These are phyloP conservation scores for Lagopus muta DNA, from an alignment of 2,113 vertebrate genomes.

Conservation along the genomic window DNA sequence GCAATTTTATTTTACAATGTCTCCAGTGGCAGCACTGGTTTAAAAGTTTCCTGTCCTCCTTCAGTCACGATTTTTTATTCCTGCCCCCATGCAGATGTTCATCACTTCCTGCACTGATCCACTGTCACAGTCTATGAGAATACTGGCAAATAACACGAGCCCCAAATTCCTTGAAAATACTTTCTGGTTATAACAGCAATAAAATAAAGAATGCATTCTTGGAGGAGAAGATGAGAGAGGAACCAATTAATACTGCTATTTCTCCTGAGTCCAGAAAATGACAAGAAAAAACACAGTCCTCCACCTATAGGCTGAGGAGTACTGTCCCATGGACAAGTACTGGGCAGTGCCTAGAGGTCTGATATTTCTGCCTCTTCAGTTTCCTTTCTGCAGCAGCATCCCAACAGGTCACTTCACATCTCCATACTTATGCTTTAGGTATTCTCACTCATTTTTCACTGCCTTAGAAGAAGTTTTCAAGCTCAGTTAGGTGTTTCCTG, in stretches of 20 bases:
- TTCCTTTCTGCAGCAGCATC: not conserved
- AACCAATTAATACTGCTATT: not conserved
- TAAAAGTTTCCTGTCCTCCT: not conserved
- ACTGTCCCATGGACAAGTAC: not conserved
- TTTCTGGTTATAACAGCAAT: not conserved
- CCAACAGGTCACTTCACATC: not conserved
- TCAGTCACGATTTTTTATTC: not conserved
- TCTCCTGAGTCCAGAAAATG: not conserved
- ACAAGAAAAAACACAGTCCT: not conserved
- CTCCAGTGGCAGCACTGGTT: not conserved
- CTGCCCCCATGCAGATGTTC: not conserved
- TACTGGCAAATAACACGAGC: not conserved
- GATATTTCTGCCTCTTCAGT: not conserved
- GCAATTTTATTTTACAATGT: not conserved
- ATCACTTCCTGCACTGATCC: fast-evolving
- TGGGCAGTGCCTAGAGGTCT: not conserved
- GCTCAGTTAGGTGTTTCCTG: not conserved
- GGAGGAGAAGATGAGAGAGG: not conserved
- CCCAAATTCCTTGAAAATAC: fast-evolving
- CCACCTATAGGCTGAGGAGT: not conserved
- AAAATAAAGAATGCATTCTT: not conserved
- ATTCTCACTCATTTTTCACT: not conserved
- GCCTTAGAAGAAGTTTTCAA: not conserved
- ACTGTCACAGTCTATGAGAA: not conserved
- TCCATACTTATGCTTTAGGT: not conserved